Base-by-base conservation (phyloP, 1,140 invertebrate genomes). In the Zelostemma sp. region DNA sequence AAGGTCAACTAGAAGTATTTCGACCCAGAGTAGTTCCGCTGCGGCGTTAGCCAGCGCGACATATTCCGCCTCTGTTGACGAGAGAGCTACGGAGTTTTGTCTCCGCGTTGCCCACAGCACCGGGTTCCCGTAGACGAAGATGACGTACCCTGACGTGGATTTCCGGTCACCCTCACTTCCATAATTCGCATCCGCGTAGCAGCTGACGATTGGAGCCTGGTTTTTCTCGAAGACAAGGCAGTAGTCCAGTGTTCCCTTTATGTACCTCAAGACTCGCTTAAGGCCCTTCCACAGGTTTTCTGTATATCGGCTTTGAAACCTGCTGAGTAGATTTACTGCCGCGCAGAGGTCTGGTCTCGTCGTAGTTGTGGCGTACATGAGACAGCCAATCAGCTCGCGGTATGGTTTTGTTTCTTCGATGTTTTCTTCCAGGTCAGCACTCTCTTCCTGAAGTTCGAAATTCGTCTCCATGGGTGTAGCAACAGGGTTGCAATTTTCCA, bases 1-100 rank as follows among this genome's bases (percentile, higher is more conserved):
- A 25, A 25, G 21, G 21, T 71, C 68, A 21, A 40, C 17, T 14
- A 65, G 25, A 11, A 85, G 58, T 17, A 55, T 50, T 31, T 57
- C 68, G 17, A 80, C 16, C 72, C 75, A 81, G 17, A 78, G 66
- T 1, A 74, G 70, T 64, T 87, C 84, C 67, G 82, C 82, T 1
- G 76, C 58, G 3, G 76, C 79, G 59, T 79, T 71, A 74, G 49
- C 51, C 74, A 71, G 9, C 45, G 68, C 6, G 75, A 80, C 12
- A 77, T 84, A 56, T 69, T 70, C 3, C 8, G 84, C 79, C 61
- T 88, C 85, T 38, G 83, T 86, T n/a, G 80, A 80, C 2, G 83
- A 84, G 38, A 85, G 71, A 12, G 85, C 77, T 4, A 86, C 80
- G 17, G 67, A 72, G 16, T 57, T 47, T 67, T 87, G 85, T 58